A percentile compares a stretch with the other conserved stretches of the same genome.
These are phyloP conservation scores for Hypothenemus hampei DNA, from an alignment of 1,140 invertebrate species.

Conservation along the genomic window DNA sequence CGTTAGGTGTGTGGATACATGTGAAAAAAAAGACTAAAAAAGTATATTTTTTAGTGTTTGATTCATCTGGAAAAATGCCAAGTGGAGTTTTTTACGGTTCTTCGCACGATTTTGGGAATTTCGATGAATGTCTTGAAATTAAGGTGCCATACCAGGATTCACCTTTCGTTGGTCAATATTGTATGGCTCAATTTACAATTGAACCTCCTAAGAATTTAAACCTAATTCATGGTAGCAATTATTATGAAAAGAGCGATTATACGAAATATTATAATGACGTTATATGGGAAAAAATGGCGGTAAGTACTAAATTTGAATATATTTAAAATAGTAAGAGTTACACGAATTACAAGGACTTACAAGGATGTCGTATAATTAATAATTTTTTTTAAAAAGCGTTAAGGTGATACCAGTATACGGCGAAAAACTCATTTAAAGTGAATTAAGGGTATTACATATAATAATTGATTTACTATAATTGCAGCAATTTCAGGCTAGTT, in stretches of 20 bases:
- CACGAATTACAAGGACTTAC: not conserved
- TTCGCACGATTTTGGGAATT: constrained; percentile 29
- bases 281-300: constrained; percentile 33
- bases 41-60: constrained; percentile 26
- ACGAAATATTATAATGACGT: constrained; percentile 25
- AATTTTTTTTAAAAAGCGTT: too few species aligned
- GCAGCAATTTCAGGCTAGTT: too few species aligned
- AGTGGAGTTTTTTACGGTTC: constrained; percentile 26
- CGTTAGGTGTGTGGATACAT: not conserved
- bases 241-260: constrained; percentile 14
- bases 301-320: constrained; percentile 24
- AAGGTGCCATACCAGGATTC: constrained; percentile 26
- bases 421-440: too few species aligned
- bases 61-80: constrained; percentile 28
- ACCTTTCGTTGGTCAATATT: constrained; percentile 31
- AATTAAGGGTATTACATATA: too few species aligned
- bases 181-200: constrained; percentile 35
- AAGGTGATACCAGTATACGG: too few species aligned
- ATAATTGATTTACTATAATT: too few species aligned
- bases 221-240: constrained; percentile 1
- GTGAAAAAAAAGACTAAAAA: not conserved
- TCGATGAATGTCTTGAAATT: constrained; percentile 30
- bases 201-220: constrained; percentile 19
- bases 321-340: not conserved
- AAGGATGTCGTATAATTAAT: too few species aligned